Evolutionary conservation across 2,113 vertebrate species (phyloP).

Genomic region (Poeciliopsis retropinna): DNA sequence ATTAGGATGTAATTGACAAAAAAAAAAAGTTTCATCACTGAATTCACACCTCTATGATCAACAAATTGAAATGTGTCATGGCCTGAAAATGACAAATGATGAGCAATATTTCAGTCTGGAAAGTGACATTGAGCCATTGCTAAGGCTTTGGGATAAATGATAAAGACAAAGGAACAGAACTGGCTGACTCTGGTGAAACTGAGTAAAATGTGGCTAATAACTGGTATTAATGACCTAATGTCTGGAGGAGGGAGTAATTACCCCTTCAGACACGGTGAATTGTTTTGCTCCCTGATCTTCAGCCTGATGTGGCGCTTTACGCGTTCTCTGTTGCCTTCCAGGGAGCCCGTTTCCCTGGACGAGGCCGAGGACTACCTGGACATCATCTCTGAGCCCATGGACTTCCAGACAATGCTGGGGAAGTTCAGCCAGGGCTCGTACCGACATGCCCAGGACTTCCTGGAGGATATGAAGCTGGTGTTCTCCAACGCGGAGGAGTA

Average conservation of each 20-base stretch:
- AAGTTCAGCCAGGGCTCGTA: constrained; percentile 89
- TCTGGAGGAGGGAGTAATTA: too few relatives aligned
- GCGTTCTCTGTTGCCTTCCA: constrained; percentile 54
- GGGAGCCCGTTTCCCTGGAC: constrained; percentile 92
- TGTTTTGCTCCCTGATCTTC: not conserved
- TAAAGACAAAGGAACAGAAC: too few relatives aligned
- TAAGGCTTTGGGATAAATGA: too few relatives aligned
- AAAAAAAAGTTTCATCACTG: not conserved
- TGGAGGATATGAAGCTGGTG: constrained; percentile 92
- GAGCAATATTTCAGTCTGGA: too few relatives aligned
- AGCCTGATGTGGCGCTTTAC: not conserved
- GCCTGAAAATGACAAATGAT: too few relatives aligned
- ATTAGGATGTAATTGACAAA: not conserved
- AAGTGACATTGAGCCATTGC: too few relatives aligned
- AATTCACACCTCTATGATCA: not conserved
- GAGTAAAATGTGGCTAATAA: too few relatives aligned
- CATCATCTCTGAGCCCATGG: constrained; percentile 92
- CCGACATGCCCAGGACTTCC: constrained; percentile 88
- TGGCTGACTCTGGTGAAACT: too few relatives aligned
- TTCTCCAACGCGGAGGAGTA: constrained; percentile 95
- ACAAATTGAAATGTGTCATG: too few relatives aligned
- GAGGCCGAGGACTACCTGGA: constrained; percentile 95
- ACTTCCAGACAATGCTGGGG: constrained; percentile 93
- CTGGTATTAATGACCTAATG: too few relatives aligned
- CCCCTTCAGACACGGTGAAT: too few relatives aligned